Evolutionary conservation across 2,113 vertebrate species (phyloP).

Genomic region (Python bivittatus): DNA sequence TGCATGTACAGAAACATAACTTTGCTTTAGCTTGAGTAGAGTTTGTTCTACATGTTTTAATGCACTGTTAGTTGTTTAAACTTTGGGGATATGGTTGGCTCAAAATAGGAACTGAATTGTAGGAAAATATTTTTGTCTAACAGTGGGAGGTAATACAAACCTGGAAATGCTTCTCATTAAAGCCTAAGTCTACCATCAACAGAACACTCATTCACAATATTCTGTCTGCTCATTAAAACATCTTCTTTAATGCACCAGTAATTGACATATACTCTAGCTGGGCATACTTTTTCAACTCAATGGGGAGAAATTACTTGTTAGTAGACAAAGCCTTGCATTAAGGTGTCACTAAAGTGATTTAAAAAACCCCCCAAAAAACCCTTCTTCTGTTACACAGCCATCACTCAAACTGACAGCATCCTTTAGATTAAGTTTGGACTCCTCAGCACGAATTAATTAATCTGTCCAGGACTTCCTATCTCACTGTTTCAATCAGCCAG

Average conservation of each 20-base stretch:
- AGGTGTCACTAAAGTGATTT: conserved; percentile 46
- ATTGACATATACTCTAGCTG: background rate
- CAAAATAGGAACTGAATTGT: background rate
- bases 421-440: conserved; percentile 82
- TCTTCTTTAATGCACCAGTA: conserved; percentile 6
- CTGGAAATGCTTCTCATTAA: background rate
- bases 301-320: conserved; percentile 54
- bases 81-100: no score
- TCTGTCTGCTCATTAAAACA: background rate
- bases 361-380: background rate
- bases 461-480: conserved; percentile 86
- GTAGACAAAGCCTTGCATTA: conserved; percentile 49
- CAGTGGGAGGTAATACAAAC: background rate
- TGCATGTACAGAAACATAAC: background rate
- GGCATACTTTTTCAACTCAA: conserved; percentile 42
- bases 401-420: conserved; percentile 87
- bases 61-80: background rate
- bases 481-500: conserved; percentile 85
- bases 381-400: conserved; percentile 74
- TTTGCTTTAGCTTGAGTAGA: background rate
- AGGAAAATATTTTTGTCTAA: background rate
- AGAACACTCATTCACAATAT: background rate
- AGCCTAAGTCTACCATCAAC: background rate
- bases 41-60: background rate
- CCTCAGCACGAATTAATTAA: conserved; percentile 90